These are phyloP conservation scores for Brienomyrus longianalis DNA, from an alignment of 2,113 vertebrate genomes.

Conservation along the genomic window DNA sequence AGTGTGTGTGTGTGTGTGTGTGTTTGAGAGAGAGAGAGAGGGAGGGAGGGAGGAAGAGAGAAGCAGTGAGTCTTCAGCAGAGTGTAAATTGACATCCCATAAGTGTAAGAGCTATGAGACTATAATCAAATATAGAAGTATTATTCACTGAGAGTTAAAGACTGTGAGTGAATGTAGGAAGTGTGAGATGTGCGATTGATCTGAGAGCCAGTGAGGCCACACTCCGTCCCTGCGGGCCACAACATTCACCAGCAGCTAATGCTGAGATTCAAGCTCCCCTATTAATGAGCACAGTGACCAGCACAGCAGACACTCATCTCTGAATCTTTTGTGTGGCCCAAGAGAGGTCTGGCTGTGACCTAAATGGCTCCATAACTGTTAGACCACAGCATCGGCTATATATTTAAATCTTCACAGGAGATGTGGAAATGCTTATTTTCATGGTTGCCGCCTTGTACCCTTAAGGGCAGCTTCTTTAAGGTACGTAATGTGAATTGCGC, in stretches of 20 bases:
- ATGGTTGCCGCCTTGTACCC: background rate
- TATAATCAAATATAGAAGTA: background rate
- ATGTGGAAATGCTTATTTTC: conserved; percentile 2
- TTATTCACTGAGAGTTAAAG: conserved; percentile 2
- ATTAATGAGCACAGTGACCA: background rate
- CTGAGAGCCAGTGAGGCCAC: background rate
- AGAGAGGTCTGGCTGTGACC: background rate
- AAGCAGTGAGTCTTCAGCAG: background rate
- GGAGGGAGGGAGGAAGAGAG: background rate
- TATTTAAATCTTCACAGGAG: background rate
- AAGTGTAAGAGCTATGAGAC: background rate
- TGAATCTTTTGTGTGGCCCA: background rate
- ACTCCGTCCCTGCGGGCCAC: background rate
- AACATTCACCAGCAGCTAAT: background rate
- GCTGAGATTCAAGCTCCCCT: background rate
- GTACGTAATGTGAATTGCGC: background rate
- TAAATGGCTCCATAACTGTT: background rate
- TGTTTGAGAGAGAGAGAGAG: too few relatives aligned
- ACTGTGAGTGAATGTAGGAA: background rate
- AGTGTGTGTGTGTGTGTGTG: background rate
- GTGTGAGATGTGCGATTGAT: background rate
- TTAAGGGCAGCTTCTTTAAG: background rate
- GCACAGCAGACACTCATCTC: background rate
- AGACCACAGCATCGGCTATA: background rate
- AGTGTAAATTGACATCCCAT: background rate